Evolutionary conservation across 2,797 vertebrate species (phyloP).

Genomic region (Steatocranus sp.): DNA sequence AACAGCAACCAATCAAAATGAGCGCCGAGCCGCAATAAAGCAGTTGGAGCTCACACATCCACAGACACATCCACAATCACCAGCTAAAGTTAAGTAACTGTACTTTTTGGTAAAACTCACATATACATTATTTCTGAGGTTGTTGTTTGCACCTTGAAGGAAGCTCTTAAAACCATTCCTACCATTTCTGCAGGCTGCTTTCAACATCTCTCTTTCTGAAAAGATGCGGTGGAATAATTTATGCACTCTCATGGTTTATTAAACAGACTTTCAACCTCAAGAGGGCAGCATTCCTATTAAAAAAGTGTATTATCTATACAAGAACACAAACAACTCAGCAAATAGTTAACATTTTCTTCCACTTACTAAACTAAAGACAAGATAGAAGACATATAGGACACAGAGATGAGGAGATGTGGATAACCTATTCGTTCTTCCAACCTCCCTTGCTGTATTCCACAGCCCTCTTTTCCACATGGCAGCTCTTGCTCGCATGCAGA

Average conservation of each 20-base stretch:
- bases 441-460: neutral
- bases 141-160: neutral
- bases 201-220: constrained; percentile 3
- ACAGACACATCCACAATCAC: neutral
- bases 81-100: neutral
- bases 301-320: neutral
- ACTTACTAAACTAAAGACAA: neutral
- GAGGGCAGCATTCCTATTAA: constrained; percentile 21
- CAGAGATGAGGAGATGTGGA: neutral
- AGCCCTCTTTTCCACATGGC: constrained; percentile 68
- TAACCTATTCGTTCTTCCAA: constrained; percentile 13
- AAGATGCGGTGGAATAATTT: neutral
- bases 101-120: neutral
- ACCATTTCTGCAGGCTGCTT: neutral
- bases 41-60: constrained; percentile 1
- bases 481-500: constrained; percentile 56
- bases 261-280: constrained; percentile 1
- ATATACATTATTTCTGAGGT: neutral
- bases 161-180: neutral
- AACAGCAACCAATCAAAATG: constrained; percentile 55
- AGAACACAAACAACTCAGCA: neutral
- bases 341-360: neutral
- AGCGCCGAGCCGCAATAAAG: constrained; percentile 27
- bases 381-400: neutral
- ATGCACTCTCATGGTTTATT: constrained; percentile 9